Percentiles rank a stretch among this genome's conserved stretches.
These are phyloP conservation scores for Formica aserva DNA, from an alignment of 2,888 invertebrate species.

Conservation along the genomic window DNA sequence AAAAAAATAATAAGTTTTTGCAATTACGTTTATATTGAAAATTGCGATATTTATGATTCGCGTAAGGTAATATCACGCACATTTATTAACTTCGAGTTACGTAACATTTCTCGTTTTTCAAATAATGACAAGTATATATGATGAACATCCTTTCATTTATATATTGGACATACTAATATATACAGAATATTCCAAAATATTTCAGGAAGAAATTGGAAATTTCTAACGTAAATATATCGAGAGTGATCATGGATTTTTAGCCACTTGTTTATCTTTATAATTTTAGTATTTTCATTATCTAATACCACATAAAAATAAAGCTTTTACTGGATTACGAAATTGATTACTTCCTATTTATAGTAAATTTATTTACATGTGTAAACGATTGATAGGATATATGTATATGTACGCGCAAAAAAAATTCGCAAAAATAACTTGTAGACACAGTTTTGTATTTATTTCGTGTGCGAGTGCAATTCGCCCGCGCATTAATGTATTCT, in stretches of 20 bases:
- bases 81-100: background rate
- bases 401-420: background rate
- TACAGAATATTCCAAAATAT: background rate
- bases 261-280: background rate
- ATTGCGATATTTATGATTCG: background rate
- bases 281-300: background rate
- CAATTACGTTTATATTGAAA: background rate
- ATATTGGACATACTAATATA: background rate
- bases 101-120: background rate
- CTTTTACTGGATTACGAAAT: background rate
- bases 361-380: background rate
- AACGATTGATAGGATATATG: background rate
- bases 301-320: background rate
- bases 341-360: background rate
- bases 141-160: background rate
- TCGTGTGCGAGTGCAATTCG: conserved; percentile 66
- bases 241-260: background rate
- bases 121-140: background rate
- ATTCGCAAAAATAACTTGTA: conserved; percentile 58
- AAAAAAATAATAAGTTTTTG: background rate
- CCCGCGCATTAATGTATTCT: conserved; percentile 73
- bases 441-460: conserved; percentile 78
- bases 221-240: background rate
- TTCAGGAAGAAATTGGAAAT: background rate
- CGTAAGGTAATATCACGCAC: background rate